These are phyloP conservation scores for Stenodema calcarata DNA, from an alignment of 2,888 invertebrate species.

Conservation along the genomic window DNA sequence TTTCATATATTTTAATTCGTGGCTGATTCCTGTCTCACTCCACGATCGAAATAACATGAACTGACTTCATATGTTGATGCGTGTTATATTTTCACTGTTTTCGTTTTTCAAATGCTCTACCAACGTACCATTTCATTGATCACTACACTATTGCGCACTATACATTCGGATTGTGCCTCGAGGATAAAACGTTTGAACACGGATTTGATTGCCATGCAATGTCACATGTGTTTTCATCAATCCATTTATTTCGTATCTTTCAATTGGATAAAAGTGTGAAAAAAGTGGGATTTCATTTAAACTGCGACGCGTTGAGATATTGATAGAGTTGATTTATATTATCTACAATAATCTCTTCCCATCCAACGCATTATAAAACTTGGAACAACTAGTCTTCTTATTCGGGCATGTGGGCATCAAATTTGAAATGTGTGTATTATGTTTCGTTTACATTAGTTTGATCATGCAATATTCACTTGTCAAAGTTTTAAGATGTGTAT, in stretches of 20 bases:
- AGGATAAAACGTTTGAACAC: neutral
- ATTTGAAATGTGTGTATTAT: too few species aligned
- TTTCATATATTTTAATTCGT: neutral
- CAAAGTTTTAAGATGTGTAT: too few species aligned
- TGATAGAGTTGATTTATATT: too few species aligned
- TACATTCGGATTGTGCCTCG: neutral
- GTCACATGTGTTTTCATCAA: neutral
- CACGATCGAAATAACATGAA: neutral
- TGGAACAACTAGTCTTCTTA: too few species aligned
- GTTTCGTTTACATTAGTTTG: too few species aligned
- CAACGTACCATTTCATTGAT: neutral
- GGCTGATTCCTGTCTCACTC: neutral
- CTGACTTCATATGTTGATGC: neutral
- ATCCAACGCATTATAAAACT: too few species aligned
- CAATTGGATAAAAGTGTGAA: too few species aligned
- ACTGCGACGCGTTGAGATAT: too few species aligned
- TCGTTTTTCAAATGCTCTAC: neutral
- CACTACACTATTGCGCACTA: neutral
- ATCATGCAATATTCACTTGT: too few species aligned
- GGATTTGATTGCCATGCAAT: neutral
- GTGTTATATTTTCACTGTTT: neutral
- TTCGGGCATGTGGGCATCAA: too few species aligned
- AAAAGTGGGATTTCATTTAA: too few species aligned
- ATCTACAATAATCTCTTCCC: too few species aligned
- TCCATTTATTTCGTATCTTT: neutral